These are phyloP conservation scores for Cyphomyrus plagiostoma DNA, from an alignment of 2,113 vertebrate genomes.

Conservation along the genomic window DNA sequence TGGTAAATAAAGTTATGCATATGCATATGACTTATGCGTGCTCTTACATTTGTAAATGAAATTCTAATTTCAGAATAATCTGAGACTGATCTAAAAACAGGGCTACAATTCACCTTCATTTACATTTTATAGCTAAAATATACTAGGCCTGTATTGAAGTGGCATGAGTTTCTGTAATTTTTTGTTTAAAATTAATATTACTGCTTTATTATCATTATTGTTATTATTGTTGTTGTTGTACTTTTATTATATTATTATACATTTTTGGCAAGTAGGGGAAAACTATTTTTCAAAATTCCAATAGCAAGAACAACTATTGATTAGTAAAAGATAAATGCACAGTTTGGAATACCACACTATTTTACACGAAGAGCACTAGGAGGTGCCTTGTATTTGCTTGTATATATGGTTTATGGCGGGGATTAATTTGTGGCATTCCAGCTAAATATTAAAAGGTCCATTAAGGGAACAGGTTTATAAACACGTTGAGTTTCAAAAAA, in stretches of 20 bases:
- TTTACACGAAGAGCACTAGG: not conserved
- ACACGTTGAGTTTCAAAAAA: not conserved
- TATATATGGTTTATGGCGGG: not conserved
- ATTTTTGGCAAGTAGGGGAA: not conserved
- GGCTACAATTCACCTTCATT: not conserved
- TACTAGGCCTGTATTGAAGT: not conserved
- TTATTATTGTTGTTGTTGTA: not conserved
- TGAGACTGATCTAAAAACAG: not conserved
- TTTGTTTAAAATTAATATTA: not conserved
- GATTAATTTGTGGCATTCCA: not conserved
- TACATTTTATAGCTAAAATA: not conserved
- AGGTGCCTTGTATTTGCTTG: not conserved
- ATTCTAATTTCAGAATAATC: not conserved
- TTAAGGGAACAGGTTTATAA: not conserved
- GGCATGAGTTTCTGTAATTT: not conserved
- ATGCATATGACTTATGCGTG: not conserved
- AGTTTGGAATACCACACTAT: not conserved
- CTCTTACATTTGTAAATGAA: not conserved
- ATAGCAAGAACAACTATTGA: not conserved
- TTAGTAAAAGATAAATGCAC: not conserved
- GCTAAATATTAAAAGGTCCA: not conserved
- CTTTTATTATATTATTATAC: not conserved
- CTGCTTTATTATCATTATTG: not conserved
- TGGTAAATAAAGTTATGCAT: not conserved
- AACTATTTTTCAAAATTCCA: not conserved